These are phyloP conservation scores for Patella pellucida DNA, from an alignment of 2,888 invertebrate species.

Conservation along the genomic window DNA sequence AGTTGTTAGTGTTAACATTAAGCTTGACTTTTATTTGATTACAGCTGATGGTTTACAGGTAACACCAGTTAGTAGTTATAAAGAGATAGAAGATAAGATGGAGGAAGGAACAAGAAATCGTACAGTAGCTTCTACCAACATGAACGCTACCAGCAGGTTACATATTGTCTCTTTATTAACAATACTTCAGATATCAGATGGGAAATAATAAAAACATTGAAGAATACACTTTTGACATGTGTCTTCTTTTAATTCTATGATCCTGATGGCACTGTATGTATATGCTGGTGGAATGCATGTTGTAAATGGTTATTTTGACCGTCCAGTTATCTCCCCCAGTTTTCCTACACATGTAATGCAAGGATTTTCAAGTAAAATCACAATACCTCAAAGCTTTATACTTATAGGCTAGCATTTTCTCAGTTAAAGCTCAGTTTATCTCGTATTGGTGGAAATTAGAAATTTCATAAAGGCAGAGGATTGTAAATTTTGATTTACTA, in stretches of 20 bases:
- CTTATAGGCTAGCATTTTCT: too few species aligned
- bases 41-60: conserved; percentile 73
- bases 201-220: background rate
- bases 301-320: too few species aligned
- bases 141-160: conserved; percentile 75
- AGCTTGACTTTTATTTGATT: conserved; percentile 23
- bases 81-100: conserved; percentile 74
- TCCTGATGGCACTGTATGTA: background rate
- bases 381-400: too few species aligned
- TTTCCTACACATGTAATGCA: too few species aligned
- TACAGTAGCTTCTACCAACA: conserved; percentile 75
- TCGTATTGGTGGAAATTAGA: too few species aligned
- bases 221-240: background rate
- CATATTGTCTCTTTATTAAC: background rate
- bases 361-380: too few species aligned
- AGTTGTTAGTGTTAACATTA: too few species aligned
- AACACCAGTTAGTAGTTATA: conserved; percentile 71
- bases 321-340: too few species aligned
- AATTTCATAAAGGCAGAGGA: too few species aligned
- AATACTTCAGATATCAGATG: background rate
- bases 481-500: too few species aligned
- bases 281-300: background rate
- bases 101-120: conserved; percentile 75
- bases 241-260: background rate
- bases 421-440: too few species aligned